Conservation (phyloP, 2,888 invertebrate species). For the Megastigmus dorsalis region DNA sequence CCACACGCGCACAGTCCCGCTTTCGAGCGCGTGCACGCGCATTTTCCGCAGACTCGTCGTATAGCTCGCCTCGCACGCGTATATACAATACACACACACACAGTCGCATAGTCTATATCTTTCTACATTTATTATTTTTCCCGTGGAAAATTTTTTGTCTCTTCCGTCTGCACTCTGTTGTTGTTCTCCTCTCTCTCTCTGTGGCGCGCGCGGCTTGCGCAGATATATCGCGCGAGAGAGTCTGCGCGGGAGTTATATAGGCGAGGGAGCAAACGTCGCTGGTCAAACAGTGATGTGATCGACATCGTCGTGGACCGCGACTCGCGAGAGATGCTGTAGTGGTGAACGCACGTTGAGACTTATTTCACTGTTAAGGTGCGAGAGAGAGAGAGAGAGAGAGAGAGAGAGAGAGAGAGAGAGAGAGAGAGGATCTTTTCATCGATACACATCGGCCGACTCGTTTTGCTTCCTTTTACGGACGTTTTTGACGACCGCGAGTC, state of each 20-base stretch:
- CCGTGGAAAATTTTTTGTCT: too few relatives aligned
- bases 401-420: too few relatives aligned
- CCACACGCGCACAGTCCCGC: conserved; percentile 6
- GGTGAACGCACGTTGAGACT: too few relatives aligned
- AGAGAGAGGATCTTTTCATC: too few relatives aligned
- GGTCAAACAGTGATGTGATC: not conserved
- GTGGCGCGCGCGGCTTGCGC: not conserved
- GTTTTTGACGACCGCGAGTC: not conserved
- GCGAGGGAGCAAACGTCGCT: not conserved
- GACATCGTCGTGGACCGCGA: not conserved
- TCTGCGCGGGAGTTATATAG: too few relatives aligned
- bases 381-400: too few relatives aligned
- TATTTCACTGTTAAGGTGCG: conserved; percentile 6
- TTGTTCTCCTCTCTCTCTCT: not conserved
- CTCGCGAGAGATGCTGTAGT: too few relatives aligned
- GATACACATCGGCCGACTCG: not conserved
- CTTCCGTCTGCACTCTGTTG: not conserved
- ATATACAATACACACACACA: too few relatives aligned
- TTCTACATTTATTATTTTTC: too few relatives aligned
- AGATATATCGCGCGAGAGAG: not conserved
- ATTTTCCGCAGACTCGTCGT: not conserved
- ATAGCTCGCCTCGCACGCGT: too few relatives aligned
- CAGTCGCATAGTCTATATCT: too few relatives aligned
- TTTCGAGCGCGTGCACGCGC: conserved; percentile 5
- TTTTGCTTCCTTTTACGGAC: conserved; percentile 18